Evolutionary conservation across 2,113 vertebrate species (phyloP), one percentile per base, ranked within the genome.

Genomic region (Mobula birostris): DNA sequence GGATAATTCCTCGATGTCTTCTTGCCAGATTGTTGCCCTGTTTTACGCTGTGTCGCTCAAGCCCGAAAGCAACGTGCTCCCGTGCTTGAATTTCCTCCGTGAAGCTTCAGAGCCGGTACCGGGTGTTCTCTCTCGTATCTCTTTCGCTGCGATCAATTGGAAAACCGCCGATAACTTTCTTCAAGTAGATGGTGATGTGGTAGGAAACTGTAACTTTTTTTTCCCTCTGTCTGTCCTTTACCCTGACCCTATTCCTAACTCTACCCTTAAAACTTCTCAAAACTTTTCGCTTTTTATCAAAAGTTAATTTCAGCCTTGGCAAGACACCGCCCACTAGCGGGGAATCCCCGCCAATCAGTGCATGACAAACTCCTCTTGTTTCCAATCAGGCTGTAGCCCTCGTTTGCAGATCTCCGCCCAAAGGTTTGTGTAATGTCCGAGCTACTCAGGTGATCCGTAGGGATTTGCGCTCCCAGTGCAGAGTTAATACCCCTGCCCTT

Each of bases 301-400:
- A 90, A 90, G 58, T 90, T 24, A 74, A 93, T 24, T 56, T 48
- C 36, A 72, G 68, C 70, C 24, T 56, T 6, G 32, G 21, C 7
- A 74, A 11, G 91, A 27, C 7, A 17, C 68, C 66, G 68, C 68
- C 91, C 90, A 70, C 90, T 48, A 11, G 70, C 66, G 21, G 68
- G 90, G 70, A 56, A 74, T 29, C 91, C 36, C 91, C 91, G 91
- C 91, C 91, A 93, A 93, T 93, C 68, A 74, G 9, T 15, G 70
- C 8, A 29, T 48, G 24, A 48, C 36, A 92, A 70, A 27, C 61
- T 19, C 91, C 68, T 56, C 12, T 29, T 11, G 17, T 2, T 27
- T 19, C 91, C 91, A 93, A 93, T 74, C 68, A 93, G 24, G 9
- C 29, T 2, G 66, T 9, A 21, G n/a, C 15, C 12, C 12, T 87